Evolutionary conservation across 2,113 vertebrate species (phyloP).

Genomic region (Mobula birostris): DNA sequence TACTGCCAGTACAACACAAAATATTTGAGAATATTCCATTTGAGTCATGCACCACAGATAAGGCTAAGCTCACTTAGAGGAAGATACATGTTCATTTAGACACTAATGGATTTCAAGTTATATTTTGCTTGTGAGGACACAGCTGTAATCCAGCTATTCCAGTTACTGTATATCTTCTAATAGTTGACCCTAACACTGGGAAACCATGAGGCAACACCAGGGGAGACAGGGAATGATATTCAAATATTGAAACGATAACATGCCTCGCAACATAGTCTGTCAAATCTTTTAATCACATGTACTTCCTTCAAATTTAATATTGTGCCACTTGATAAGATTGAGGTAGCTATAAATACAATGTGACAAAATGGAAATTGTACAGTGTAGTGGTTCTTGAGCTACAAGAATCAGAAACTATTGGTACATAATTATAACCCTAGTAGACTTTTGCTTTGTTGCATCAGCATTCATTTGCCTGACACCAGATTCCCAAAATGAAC

Average conservation of each 20-base stretch:
- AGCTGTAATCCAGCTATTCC: neutral
- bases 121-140: neutral
- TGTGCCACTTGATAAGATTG: neutral
- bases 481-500: no score
- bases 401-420: neutral
- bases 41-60: no score
- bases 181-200: neutral
- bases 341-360: neutral
- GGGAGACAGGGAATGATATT: neutral
- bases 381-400: neutral
- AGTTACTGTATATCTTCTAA: neutral
- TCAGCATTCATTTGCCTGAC: no score
- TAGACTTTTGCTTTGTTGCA: neutral
- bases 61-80: neutral
- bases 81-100: neutral
- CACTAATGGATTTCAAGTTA: neutral
- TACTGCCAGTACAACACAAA: neutral
- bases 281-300: neutral
- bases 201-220: neutral
- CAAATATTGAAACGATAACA: neutral
- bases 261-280: neutral
- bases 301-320: neutral
- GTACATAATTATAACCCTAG: neutral
- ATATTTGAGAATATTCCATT: no score
- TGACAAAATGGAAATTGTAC: neutral